phyloP scores from a whole-genome alignment of 2,113 vertebrate species.

The Ictalurus furcatus region DNA sequence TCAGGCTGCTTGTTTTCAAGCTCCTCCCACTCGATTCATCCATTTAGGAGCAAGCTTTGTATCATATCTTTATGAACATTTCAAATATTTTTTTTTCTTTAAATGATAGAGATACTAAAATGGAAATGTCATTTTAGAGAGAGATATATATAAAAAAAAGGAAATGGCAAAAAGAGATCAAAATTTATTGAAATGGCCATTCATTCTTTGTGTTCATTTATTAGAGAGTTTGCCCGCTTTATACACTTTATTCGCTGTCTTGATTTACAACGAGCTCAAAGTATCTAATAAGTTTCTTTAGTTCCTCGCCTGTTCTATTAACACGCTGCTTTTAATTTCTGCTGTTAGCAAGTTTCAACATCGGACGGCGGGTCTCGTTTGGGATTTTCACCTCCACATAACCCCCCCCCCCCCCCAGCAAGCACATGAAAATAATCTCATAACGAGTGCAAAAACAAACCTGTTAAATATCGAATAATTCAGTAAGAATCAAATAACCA shows the following conservation, averaged over 20 bases:
- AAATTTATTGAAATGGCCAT: conserved; percentile 56
- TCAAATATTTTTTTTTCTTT: conserved; percentile 53
- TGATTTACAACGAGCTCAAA: conserved; percentile 42
- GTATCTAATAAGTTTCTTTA: conserved; percentile 39
- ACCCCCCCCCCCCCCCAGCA: neutral
- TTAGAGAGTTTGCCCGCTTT: neutral
- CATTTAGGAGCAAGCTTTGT: conserved; percentile 50
- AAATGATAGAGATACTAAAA: conserved; percentile 40
- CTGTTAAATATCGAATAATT: neutral
- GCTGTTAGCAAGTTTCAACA: neutral
- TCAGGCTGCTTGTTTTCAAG: conserved; percentile 50
- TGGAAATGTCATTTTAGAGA: conserved; percentile 39
- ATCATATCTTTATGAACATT: conserved; percentile 50
- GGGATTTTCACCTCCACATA: neutral
- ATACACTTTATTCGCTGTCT: conserved; percentile 57
- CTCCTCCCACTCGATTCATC: conserved; percentile 47
- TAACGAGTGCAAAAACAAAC: neutral
- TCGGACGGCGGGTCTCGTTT: neutral
- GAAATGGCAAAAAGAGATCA: conserved; percentile 36
- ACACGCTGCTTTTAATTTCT: conserved; percentile 20
- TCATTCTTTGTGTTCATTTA: conserved; percentile 41
- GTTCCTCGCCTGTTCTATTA: conserved; percentile 39
- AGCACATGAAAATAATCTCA: neutral
- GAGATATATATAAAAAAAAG: neutral
- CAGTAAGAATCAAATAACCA: conserved; percentile 19